A percentile compares a stretch with the other conserved stretches of the same genome.
These are phyloP conservation scores for Drosophila leonis DNA, from an alignment of 2,888 invertebrate genomes.

Conservation along the genomic window DNA sequence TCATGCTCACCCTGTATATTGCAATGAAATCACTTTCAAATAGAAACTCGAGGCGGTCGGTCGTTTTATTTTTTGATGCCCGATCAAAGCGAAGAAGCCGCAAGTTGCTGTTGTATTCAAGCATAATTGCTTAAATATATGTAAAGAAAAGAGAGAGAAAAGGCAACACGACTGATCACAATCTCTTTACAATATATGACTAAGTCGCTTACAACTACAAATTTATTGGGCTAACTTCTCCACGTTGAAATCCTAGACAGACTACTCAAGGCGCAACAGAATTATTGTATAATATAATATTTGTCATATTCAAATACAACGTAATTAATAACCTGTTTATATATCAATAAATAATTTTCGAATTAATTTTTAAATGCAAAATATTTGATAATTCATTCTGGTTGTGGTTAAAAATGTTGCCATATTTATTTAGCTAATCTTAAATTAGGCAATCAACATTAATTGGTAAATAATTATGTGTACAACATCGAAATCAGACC, in stretches of 20 bases:
- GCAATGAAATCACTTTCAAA: neutral
- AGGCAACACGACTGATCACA: no score
- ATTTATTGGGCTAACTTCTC: neutral
- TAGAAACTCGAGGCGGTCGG: neutral
- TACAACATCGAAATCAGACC: constrained; percentile 19
- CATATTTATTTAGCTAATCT: constrained; percentile 5
- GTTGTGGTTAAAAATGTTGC: neutral
- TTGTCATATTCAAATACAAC: neutral
- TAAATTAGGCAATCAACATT: constrained; percentile 18
- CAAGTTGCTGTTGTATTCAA: no score
- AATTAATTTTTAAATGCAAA: neutral
- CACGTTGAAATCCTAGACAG: neutral
- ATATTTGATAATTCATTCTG: neutral
- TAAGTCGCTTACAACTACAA: neutral
- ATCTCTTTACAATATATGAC: no score
- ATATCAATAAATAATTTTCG: neutral
- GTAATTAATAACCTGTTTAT: neutral
- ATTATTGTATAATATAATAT: neutral
- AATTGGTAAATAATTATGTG: constrained; percentile 20
- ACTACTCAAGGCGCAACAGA: neutral
- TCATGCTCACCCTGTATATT: neutral
- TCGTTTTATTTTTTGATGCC: neutral
- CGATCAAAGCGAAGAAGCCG: neutral
- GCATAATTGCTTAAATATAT: neutral
- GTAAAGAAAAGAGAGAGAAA: neutral